A percentile compares a stretch with the other conserved stretches of the same genome.
Evolutionary conservation across 2,888 invertebrate species (phyloP).

Genomic region (Miltochrista miniata): DNA sequence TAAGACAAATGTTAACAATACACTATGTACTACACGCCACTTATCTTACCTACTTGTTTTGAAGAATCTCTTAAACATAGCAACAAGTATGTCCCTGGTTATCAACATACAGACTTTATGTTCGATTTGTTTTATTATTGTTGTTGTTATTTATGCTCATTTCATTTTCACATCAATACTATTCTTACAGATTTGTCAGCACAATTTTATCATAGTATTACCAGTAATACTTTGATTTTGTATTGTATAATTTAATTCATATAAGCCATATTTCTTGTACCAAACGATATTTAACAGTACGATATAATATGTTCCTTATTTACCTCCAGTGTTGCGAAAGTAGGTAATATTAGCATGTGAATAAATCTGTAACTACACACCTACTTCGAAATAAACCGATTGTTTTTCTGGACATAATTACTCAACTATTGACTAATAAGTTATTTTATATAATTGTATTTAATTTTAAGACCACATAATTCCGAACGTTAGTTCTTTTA

Average conservation of each 20-base stretch:
- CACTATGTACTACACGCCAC: conserved; percentile 12
- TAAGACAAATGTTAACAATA: conserved; percentile 11
- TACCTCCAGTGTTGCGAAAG: conserved; percentile 12
- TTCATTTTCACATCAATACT: conserved; percentile 35
- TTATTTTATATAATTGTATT: conserved; percentile 47
- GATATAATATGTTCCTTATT: not conserved
- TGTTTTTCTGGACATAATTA: conserved; percentile 39
- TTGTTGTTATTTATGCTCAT: conserved; percentile 65
- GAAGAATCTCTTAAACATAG: conserved; percentile 26
- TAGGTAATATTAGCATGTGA: not conserved
- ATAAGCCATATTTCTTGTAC: no score
- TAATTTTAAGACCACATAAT: conserved; percentile 41
- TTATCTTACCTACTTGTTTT: no score
- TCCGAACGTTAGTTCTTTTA: conserved; percentile 49
- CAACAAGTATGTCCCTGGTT: conserved; percentile 8
- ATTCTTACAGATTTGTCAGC: conserved; percentile 11
- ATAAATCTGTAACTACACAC: conserved; percentile 3
- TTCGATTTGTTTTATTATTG: conserved; percentile 45
- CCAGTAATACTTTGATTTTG: not conserved
- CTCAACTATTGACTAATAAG: conserved; percentile 43
- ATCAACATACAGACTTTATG: conserved; percentile 11
- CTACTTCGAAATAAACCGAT: conserved; percentile 52
- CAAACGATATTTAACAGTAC: no score
- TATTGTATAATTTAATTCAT: not conserved
- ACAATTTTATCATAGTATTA: conserved; percentile 2